phyloP scores from a whole-genome alignment of 2,888 invertebrate species.

The Macaria liturata region DNA sequence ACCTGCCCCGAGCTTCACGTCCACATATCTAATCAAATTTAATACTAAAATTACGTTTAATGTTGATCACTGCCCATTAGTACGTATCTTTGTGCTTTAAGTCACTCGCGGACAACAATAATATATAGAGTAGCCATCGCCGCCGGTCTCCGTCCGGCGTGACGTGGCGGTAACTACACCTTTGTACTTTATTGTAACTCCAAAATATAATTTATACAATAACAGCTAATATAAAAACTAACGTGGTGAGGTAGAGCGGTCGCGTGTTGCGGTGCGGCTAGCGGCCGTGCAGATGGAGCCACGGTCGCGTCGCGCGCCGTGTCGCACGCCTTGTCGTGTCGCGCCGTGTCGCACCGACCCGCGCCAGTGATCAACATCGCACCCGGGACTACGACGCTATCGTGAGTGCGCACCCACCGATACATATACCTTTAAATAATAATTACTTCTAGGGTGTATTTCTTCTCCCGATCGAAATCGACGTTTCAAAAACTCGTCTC shows the following conservation, averaged over 20 bases:
- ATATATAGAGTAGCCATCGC: conserved; percentile 65
- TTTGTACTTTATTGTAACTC: conserved; percentile 74
- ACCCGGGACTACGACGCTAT: conserved; percentile 74
- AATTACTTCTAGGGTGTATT: conserved; percentile 79
- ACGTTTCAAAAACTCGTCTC: conserved; percentile 82
- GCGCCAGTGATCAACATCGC: conserved; percentile 78
- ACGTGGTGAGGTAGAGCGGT: conserved; percentile 78
- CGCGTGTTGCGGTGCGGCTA: conserved; percentile 59
- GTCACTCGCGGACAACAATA: conserved; percentile 79
- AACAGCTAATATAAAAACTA: conserved; percentile 80
- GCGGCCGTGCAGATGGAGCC: conserved; percentile 26
- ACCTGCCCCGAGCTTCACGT: conserved; percentile 67
- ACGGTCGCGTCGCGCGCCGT: conserved; percentile 26
- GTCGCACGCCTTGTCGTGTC: conserved; percentile 8
- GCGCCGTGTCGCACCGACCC: conserved; percentile 21
- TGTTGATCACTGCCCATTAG: conserved; percentile 83
- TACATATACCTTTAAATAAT: conserved; percentile 76
- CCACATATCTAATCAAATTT: conserved; percentile 77
- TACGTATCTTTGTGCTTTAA: conserved; percentile 82
- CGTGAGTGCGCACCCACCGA: conserved; percentile 69
- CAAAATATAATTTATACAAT: conserved; percentile 80
- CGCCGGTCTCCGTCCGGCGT: conserved; percentile 70
- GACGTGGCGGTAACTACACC: conserved; percentile 54
- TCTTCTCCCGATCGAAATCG: conserved; percentile 82
- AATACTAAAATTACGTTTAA: conserved; percentile 80